These are phyloP conservation scores for Cinclus cinclus DNA, from an alignment of 2,113 vertebrate species.

Conservation along the genomic window DNA sequence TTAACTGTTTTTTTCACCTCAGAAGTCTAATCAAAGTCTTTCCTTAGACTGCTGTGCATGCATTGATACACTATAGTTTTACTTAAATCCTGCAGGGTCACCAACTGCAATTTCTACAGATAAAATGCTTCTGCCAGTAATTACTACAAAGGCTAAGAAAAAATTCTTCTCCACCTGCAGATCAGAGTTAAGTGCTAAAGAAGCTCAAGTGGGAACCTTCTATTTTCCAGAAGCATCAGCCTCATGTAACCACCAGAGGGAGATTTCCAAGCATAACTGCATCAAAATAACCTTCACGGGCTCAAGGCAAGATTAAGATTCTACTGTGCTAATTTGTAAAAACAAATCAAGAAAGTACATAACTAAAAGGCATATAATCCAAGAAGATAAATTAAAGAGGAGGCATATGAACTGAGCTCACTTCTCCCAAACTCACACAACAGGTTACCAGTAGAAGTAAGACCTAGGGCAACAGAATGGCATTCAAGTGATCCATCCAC, in stretches of 20 bases:
- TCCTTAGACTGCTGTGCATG: not conserved
- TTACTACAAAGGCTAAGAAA: not conserved
- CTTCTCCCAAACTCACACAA: not conserved
- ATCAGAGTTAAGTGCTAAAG: not conserved
- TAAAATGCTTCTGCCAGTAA: not conserved
- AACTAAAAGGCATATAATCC: conserved; percentile 30
- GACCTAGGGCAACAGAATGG: not conserved
- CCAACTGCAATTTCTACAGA: not conserved
- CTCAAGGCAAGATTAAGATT: conserved; percentile 7
- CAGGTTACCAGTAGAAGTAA: not conserved
- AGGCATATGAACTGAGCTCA: not conserved
- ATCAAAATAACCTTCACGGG: not conserved
- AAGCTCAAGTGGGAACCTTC: not conserved
- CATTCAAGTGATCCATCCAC: not conserved
- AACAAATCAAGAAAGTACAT: conserved; percentile 7
- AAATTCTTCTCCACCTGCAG: not conserved
- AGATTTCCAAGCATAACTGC: not conserved
- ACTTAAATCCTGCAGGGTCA: not conserved
- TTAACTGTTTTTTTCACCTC: not conserved
- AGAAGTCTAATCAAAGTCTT: not conserved
- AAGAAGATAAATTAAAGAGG: conserved; percentile 9
- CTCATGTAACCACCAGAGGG: conserved; percentile 23
- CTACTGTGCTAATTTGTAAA: not conserved
- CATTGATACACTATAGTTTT: not conserved
- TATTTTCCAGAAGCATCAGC: not conserved